These are phyloP conservation scores for Cossypha heuglini DNA, from an alignment of 2,797 vertebrate genomes.

Conservation along the genomic window DNA sequence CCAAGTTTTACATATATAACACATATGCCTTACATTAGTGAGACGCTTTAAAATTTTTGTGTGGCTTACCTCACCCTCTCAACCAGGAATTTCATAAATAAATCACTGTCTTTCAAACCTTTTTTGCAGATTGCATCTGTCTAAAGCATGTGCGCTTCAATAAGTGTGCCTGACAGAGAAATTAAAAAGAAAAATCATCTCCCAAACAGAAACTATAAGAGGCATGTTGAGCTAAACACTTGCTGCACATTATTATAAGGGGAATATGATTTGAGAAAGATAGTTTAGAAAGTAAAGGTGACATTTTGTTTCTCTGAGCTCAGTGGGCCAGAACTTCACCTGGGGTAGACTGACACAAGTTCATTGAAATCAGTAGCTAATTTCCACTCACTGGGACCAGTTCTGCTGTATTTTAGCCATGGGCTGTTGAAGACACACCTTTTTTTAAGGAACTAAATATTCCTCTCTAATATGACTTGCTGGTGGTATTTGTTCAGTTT, in stretches of 20 bases:
- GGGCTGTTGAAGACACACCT: neutral
- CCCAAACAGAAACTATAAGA: slow-evolving; percentile 53
- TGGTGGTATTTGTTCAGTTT: neutral
- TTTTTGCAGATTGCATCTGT: slow-evolving; percentile 61
- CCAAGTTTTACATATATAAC: neutral
- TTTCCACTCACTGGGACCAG: neutral
- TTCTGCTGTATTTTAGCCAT: neutral
- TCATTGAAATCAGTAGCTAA: neutral
- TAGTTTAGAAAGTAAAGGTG: slow-evolving; percentile 49
- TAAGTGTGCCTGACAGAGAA: slow-evolving; percentile 69
- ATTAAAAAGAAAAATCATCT: slow-evolving; percentile 72
- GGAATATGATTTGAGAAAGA: slow-evolving; percentile 40
- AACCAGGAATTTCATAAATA: slow-evolving; percentile 62
- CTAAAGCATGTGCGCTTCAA: slow-evolving; percentile 43
- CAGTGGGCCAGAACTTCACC: slow-evolving; percentile 43
- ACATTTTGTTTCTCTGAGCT: slow-evolving; percentile 57
- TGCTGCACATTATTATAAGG: slow-evolving; percentile 43
- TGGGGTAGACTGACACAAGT: neutral
- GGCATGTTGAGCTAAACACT: slow-evolving; percentile 62
- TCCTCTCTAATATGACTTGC: neutral
- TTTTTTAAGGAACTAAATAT: neutral
- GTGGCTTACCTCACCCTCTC: slow-evolving; percentile 44
- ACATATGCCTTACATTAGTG: neutral
- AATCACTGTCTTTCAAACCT: slow-evolving; percentile 66
- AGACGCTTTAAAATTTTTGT: slow-evolving; percentile 17